Evolutionary conservation across 2,888 invertebrate genomes (phyloP).

Genomic region (Dioctria rufipes): DNA sequence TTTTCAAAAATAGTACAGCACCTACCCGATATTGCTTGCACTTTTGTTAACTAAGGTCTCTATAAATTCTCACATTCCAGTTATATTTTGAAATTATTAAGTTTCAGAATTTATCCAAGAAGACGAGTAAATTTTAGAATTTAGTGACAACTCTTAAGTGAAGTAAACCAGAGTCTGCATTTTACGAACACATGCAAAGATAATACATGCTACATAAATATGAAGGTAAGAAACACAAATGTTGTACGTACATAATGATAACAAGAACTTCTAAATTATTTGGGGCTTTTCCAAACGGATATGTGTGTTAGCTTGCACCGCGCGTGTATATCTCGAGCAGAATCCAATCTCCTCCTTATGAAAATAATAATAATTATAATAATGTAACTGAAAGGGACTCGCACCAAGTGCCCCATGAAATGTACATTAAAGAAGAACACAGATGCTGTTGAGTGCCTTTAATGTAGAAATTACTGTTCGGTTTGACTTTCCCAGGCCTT

Average conservation of each 20-base stretch:
- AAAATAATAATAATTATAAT: slow-evolving; percentile 19
- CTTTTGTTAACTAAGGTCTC: too few species aligned
- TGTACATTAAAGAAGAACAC: slow-evolving; percentile 20
- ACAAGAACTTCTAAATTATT: background rate
- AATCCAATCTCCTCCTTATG: background rate
- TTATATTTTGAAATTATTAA: too few species aligned
- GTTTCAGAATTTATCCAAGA: too few species aligned
- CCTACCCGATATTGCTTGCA: too few species aligned
- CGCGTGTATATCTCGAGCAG: background rate
- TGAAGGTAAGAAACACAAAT: too few species aligned
- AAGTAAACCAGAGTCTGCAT: too few species aligned
- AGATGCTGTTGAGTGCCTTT: slow-evolving; percentile 14
- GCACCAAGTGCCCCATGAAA: background rate
- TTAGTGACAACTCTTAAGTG: too few species aligned
- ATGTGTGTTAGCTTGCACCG: background rate
- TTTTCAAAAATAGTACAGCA: too few species aligned
- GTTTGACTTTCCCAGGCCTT: background rate
- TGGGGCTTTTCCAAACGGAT: background rate
- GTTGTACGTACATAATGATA: background rate
- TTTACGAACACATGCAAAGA: too few species aligned
- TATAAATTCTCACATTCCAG: too few species aligned
- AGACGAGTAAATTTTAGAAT: too few species aligned
- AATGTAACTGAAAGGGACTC: background rate
- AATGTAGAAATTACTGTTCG: slow-evolving; percentile 15
- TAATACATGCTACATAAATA: too few species aligned